phyloP scores from a whole-genome alignment of 2,888 invertebrate genomes.

The Lasioglossum zephyrum region DNA sequence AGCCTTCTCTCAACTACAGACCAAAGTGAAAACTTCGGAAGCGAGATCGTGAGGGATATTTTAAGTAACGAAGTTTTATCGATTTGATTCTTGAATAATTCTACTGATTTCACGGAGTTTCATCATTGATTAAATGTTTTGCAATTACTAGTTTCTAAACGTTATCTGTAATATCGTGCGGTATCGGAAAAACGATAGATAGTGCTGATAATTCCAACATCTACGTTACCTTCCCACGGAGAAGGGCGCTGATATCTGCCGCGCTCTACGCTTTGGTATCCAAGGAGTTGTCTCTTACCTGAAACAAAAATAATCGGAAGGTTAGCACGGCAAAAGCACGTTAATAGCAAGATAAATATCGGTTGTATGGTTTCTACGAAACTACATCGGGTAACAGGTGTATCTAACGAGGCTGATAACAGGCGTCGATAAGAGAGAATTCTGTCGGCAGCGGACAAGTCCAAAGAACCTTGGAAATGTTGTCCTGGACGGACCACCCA shows the following conservation, averaged over 20 bases:
- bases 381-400: not conserved
- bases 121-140: not conserved
- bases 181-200: not conserved
- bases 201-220: slow-evolving; percentile 63
- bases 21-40: not conserved
- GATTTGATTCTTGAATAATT: no score
- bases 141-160: no score
- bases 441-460: slow-evolving; percentile 28
- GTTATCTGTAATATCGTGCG: no score
- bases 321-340: not conserved
- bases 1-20: not conserved
- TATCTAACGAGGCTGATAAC: slow-evolving; percentile 38
- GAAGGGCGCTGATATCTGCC: slow-evolving; percentile 41
- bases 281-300: slow-evolving; percentile 74
- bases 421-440: slow-evolving; percentile 65
- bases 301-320: slow-evolving; percentile 67
- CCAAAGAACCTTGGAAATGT: not conserved
- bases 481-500: not conserved
- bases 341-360: not conserved
- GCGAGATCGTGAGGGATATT: not conserved
- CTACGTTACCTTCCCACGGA: slow-evolving; percentile 67
- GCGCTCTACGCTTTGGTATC: not conserved
- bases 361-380: not conserved
- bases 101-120: not conserved
- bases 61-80: not conserved